Evolutionary conservation across 1,140 invertebrate species (phyloP), one percentile per base, ranked within the genome.

Genomic region (Anagrus nilaparvatae): DNA sequence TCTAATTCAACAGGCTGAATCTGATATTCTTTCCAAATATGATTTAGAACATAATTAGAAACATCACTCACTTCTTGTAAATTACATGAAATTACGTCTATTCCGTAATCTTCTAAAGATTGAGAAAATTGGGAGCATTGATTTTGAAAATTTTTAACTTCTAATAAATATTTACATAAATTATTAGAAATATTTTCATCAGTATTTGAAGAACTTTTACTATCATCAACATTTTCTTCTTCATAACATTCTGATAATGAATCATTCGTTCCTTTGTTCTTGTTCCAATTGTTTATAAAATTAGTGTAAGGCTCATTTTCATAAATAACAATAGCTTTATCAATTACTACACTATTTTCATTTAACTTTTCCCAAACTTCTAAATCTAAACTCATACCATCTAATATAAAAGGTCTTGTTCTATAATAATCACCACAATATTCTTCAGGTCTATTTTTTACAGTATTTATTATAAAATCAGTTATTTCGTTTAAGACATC

Each of bases 331-430:
- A 77, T 59, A 2, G 70, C 59, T 47, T 75, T 64, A 50, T 77
- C 72, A 13, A 75, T 69, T 8, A 61, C 42, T 37, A 68, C 56
- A n/a, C 65, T 59, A 14, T 55, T 49, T 16, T 66, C 58, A 3
- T 43, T 51, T 5, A 78, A 48, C 40, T 54, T 56, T 39, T 54
- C 51, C 60, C 74, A 68, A 47, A 63, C 56, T 44, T 72, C 64
- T n/a, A 57, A 24, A 46, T 71, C 59, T 12, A 60, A 51, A 18
- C 65, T 57, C 59, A 77, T 69, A 4, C 66, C 73, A 55, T 77
- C 74, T 19, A 79, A 56, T 44, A 79, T 66, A 66, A 69, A 78
- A 40, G 70, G 71, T 12, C 67, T 65, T 48, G 66, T 68, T 39
- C 49, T 47, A 24, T 12, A 34, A 14, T 48, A 31, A n/a, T 42